Base-by-base conservation (phyloP, 2,113 vertebrate species). In the Rafetus swinhoei region DNA sequence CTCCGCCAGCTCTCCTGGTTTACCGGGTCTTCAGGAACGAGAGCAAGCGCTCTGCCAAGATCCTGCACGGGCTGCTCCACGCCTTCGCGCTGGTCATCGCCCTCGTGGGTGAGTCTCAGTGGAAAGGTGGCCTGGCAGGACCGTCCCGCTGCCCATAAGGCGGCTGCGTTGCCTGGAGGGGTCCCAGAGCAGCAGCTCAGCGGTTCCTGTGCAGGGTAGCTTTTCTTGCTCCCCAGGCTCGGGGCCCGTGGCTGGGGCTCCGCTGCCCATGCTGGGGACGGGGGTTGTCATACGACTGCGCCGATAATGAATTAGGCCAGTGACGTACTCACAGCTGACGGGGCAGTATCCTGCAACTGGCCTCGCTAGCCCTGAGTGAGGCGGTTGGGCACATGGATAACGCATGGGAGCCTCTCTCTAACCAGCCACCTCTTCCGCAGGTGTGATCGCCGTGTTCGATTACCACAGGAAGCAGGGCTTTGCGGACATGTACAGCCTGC, bases 1-100 rank as follows among this genome's bases (percentile, higher is more conserved):
- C 35, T 79, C 93, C 3, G 0, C 3, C 96, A 99, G 99, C 99
- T n/a, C 98, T 99, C 86, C 97, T 99, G 95, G 99, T 99, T 35
- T 99, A 99, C 97, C 98, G 99, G 4, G 98, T 99, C 32, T 99
- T 99, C 96, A 98, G 98, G 86, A 98, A 98, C 0, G 99, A 99
- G 89, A 90, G 98, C 54, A 99, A 99, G 77, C 98, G 97, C 81
- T 98, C 98, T 0, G 98, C 98, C 29, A 99, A 99, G 96, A 35
- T 96, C 1, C 98, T 99, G 82, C 99, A 99, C 0, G 99, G 97
- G 1, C 22, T 98, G 92, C 98, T 99, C 5, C 99, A 99, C 0
- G 93, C 98, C 82, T 94, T 98, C 1, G 98, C 99, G 0, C 98
- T 99, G 83, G 2, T 98, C 97, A 91, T 99, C 29, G 98, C 98